Evolutionary conservation across 37 sponge, comb jelly and placozoan genomes (phyloP).

Genomic region (Amphimedon queenslandica): DNA sequence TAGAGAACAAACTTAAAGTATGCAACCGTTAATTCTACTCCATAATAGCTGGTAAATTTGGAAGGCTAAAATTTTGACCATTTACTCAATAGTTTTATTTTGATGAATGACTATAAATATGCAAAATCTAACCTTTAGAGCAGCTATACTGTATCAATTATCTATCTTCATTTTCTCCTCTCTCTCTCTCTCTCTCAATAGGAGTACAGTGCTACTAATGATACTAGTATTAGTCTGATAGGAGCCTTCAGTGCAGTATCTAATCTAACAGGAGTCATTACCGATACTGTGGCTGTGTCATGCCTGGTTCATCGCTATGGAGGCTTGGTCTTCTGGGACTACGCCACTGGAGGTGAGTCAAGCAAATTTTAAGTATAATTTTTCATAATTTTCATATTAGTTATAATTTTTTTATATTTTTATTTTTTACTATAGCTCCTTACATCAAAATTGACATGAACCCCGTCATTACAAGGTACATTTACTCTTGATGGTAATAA

Average conservation of each 20-base stretch:
- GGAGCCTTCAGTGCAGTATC: conserved; percentile 77
- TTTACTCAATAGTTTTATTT: neutral
- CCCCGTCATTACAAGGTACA: conserved; percentile 42
- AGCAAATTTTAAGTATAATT: too few species aligned
- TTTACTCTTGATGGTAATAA: neutral
- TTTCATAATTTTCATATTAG: too few species aligned
- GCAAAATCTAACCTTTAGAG: neutral
- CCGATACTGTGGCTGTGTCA: conserved; percentile 60
- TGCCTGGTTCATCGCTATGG: conserved; percentile 58
- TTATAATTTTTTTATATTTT: neutral
- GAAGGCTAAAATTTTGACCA: neutral
- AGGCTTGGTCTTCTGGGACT: conserved; percentile 81
- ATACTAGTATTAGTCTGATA: conserved; percentile 30
- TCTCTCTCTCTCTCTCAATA: neutral
- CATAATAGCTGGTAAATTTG: neutral
- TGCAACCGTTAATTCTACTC: too few species aligned
- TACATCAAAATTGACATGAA: conserved; percentile 75
- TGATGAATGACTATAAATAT: too few species aligned
- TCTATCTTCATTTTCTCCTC: neutral
- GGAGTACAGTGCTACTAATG: too few species aligned
- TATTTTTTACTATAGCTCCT: conserved; percentile 43
- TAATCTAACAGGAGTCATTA: conserved; percentile 81
- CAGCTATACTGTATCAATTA: neutral
- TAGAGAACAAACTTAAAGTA: conserved; percentile 61
- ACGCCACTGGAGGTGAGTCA: conserved; percentile 79